Base-by-base conservation (phyloP, 2,888 invertebrate genomes). In the Eupithecia inturbata region DNA sequence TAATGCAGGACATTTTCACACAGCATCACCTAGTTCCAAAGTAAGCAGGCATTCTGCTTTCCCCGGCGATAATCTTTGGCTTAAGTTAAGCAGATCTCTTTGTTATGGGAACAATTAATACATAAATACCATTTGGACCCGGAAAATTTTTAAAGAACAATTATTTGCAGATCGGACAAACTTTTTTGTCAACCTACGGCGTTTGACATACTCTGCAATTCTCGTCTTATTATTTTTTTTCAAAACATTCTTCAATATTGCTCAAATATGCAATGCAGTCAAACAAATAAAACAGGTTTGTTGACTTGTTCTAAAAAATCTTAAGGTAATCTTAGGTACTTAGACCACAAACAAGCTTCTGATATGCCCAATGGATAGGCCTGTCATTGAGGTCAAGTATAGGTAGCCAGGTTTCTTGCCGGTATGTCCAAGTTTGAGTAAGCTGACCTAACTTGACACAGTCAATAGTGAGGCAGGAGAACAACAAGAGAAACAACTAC, bases 41-140 rank as follows among this genome's bases (percentile, higher is more conserved):
- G 12, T 3, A 39, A 14, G 78, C 78, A 81, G 82, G 82, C 84
- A 86, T 86, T 86, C 85, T 84, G 85, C 85, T 89, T 87, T 83
- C 80, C 82, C 82, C 84, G 81, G 85, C 84, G 85, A 85, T 88
- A 84, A 84, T 83, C 63, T 72, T 71, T 78, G 76, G 83, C 53
- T n/a, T 76, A 78, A 78, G 79, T 76, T 74, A 77, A 64, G 12
- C 39, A 39, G 39, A 14, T 39, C 39, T 39, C 39, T 39, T 39
- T 39, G 39, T 39, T 39, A 39, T 39, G 14, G 14, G 39, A 39
- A 39, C 14, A 14, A 14, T 39, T 1, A 39, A 39, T 14, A 39
- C 39, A 12, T 39, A 39, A 39, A 39, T 36, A 39, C 14, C 12
- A 14, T 39, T 39, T 14, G 4, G 39, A 14, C 14, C 12, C 1